A percentile compares a stretch with the other conserved stretches of the same genome.
phyloP scores from a whole-genome alignment of 2,888 invertebrate species.

The Netelia inedita region DNA sequence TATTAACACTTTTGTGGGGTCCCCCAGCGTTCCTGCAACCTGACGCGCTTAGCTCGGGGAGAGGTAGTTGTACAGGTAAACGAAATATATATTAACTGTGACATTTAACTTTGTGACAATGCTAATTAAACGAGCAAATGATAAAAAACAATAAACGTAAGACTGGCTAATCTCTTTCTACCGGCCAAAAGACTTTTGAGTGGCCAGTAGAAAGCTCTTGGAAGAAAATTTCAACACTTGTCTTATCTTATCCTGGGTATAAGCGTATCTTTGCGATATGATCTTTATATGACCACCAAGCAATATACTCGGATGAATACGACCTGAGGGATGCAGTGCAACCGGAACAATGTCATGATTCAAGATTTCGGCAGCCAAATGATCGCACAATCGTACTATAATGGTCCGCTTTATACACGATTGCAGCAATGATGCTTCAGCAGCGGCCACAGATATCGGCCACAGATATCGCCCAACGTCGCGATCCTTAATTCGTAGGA shows the following conservation, averaged over 20 bases:
- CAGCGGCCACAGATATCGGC: too few relatives aligned
- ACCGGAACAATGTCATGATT: too few relatives aligned
- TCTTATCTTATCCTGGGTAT: too few relatives aligned
- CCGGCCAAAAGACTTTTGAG: neutral
- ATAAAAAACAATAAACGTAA: neutral
- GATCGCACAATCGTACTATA: neutral
- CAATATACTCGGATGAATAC: too few relatives aligned
- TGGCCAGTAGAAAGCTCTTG: neutral
- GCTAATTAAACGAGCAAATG: constrained; percentile 5
- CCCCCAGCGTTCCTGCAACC: constrained; percentile 11
- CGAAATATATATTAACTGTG: constrained; percentile 19
- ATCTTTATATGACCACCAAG: neutral
- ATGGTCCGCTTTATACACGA: too few relatives aligned
- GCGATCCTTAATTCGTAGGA: neutral
- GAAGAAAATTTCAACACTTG: neutral
- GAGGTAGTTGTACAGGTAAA: constrained; percentile 54
- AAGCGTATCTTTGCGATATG: too few relatives aligned
- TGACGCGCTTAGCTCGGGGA: constrained; percentile 5
- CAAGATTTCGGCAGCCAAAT: neutral
- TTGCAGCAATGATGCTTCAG: neutral
- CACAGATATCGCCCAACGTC: too few relatives aligned
- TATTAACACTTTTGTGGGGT: constrained; percentile 45
- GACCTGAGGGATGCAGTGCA: neutral
- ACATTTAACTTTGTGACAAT: constrained; percentile 8
- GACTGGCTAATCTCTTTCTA: neutral